phyloP scores from a whole-genome alignment of 1,140 invertebrate species.

The Trichonephila clavata region DNA sequence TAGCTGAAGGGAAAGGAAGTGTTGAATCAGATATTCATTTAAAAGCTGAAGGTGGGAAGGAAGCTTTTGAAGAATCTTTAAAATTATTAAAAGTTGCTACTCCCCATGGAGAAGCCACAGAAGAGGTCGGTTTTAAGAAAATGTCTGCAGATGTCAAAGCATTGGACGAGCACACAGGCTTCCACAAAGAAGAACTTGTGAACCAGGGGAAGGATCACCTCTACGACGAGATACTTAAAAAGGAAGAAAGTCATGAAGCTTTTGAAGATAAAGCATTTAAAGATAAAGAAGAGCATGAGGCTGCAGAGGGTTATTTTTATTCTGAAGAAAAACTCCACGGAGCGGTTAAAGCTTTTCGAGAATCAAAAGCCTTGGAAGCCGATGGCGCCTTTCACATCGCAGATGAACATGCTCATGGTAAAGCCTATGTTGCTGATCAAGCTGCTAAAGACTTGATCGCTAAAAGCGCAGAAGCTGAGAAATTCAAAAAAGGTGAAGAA shows the following conservation, averaged over 20 bases:
- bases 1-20: neutral
- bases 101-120: neutral
- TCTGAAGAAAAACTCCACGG: neutral
- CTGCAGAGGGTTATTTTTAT: neutral
- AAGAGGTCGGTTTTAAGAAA: neutral
- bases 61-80: neutral
- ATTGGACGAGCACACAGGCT: neutral
- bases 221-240: slow-evolving; percentile 44
- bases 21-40: neutral
- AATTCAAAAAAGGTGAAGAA: neutral
- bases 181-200: neutral
- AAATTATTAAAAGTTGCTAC: neutral
- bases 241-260: slow-evolving; percentile 34
- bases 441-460: neutral
- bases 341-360: neutral
- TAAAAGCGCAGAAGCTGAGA: neutral
- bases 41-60: neutral
- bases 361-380: neutral
- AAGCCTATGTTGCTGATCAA: neutral
- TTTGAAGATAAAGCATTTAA: neutral
- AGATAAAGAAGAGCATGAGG: neutral
- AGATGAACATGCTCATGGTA: neutral
- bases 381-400: neutral
- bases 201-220: slow-evolving; percentile 10
- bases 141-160: neutral